Conservation (phyloP, 2,888 invertebrate species). For the Chloromyia formosa region DNA sequence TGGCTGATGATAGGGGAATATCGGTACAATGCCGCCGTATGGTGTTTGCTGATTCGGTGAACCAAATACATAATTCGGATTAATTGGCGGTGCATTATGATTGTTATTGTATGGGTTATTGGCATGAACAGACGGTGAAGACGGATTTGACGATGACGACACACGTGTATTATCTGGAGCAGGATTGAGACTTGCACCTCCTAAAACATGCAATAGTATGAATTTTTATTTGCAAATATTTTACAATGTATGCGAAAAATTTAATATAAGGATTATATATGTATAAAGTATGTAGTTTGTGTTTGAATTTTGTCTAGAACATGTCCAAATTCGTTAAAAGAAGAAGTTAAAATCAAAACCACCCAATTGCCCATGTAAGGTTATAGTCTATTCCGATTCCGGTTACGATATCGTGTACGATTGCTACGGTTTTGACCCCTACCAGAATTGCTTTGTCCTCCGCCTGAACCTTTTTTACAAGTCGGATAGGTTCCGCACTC, state of each 20-base stretch:
- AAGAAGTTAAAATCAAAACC: background rate
- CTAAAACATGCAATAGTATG: slow-evolving; percentile 62
- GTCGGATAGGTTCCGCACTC: slow-evolving; percentile 76
- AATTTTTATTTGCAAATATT: slow-evolving; percentile 34
- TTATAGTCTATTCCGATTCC: slow-evolving; percentile 22
- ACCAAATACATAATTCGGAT: slow-evolving; percentile 63
- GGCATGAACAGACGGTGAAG: slow-evolving; percentile 57
- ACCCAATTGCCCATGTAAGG: too few relatives aligned
- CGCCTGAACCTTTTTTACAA: slow-evolving; percentile 66
- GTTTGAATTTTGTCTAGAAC: background rate
- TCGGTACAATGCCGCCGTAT: slow-evolving; percentile 60
- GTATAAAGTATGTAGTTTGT: background rate
- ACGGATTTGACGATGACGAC: slow-evolving; percentile 60
- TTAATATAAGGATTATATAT: background rate
- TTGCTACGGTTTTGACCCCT: slow-evolving; percentile 28
- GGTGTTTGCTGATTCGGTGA: slow-evolving; percentile 58
- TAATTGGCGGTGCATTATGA: slow-evolving; percentile 54
- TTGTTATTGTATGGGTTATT: slow-evolving; percentile 41
- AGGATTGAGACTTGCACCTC: slow-evolving; percentile 63
- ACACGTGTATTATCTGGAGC: slow-evolving; percentile 60
- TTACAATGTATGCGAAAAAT: slow-evolving; percentile 28
- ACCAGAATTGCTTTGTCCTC: slow-evolving; percentile 41
- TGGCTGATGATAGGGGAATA: slow-evolving; percentile 61
- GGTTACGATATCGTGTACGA: slow-evolving; percentile 28
- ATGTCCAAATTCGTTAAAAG: background rate